These are phyloP conservation scores for Ochropleura plecta DNA, from an alignment of 2,888 invertebrate genomes.

Conservation along the genomic window DNA sequence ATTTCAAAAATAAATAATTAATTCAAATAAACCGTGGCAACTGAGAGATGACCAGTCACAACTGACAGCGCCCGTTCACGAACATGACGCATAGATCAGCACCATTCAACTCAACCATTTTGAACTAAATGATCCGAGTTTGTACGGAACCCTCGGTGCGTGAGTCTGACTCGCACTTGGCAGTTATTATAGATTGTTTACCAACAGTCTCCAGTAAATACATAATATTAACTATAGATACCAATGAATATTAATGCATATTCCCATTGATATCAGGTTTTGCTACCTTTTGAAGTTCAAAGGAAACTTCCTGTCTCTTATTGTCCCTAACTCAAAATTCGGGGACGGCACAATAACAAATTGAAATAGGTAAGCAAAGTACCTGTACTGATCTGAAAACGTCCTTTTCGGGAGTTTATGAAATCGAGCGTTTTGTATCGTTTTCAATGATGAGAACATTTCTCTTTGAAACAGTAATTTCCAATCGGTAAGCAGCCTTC, in stretches of 20 bases:
- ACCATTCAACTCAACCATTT: too few relatives aligned
- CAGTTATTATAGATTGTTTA: too few relatives aligned
- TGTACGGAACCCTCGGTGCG: too few relatives aligned
- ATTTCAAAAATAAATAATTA: too few relatives aligned
- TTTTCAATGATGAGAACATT: constrained; percentile 33
- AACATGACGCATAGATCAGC: too few relatives aligned
- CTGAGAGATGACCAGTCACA: too few relatives aligned
- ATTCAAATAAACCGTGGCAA: too few relatives aligned
- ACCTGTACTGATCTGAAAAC: constrained; percentile 6
- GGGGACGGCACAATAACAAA: neutral
- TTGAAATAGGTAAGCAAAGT: neutral
- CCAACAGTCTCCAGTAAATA: too few relatives aligned
- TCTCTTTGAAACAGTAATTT: constrained; percentile 35
- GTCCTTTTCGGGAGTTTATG: constrained; percentile 11
- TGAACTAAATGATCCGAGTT: too few relatives aligned
- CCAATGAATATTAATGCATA: neutral
- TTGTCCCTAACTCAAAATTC: neutral
- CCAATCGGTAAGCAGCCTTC: constrained; percentile 19
- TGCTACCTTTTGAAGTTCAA: constrained; percentile 11
- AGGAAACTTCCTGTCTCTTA: constrained; percentile 5
- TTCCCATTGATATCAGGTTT: neutral
- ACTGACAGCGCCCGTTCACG: too few relatives aligned
- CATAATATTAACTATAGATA: too few relatives aligned
- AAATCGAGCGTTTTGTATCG: constrained; percentile 17
- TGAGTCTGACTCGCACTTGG: too few relatives aligned